Evolutionary conservation across 2,113 vertebrate species (phyloP).

Genomic region (Ellobius talpinus): DNA sequence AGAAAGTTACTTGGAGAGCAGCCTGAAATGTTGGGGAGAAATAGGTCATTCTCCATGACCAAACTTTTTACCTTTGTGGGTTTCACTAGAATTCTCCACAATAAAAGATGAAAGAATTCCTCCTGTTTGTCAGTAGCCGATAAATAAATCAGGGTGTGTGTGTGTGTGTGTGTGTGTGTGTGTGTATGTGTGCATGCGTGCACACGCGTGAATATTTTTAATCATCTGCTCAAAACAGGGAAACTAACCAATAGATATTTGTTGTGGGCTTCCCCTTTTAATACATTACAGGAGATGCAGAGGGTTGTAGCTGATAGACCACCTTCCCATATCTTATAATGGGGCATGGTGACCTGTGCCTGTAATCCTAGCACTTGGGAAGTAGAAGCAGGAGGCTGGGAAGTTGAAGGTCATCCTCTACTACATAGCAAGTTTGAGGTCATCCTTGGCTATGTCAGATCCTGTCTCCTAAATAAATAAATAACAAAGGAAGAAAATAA

Average conservation of each 20-base stretch:
- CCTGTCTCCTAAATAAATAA: not conserved
- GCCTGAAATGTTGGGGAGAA: not conserved
- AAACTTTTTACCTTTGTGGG: not conserved
- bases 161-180: not conserved
- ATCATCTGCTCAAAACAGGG: conserved; percentile 32
- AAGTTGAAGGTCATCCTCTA: not conserved
- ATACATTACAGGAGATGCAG: not conserved
- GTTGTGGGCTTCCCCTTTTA: not conserved
- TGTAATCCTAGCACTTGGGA: not conserved
- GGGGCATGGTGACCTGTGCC: not conserved
- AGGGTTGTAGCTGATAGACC: not conserved
- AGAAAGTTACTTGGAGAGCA: not conserved
- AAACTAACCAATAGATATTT: not conserved
- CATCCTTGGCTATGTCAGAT: not conserved
- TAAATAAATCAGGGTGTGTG: conserved; percentile 36
- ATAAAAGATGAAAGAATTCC: not conserved
- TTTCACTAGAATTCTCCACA: not conserved
- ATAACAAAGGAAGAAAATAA: not conserved
- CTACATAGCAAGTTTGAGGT: not conserved
- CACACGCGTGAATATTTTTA: not conserved
- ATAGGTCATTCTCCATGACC: not conserved
- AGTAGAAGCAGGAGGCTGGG: not conserved
- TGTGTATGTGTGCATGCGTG: not conserved
- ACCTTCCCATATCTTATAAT: not conserved
- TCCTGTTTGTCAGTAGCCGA: not conserved